Percentiles rank a stretch among this genome's conserved stretches.
These are phyloP conservation scores for Crotophaga sulcirostris DNA, from an alignment of 2,113 vertebrate species.

Conservation along the genomic window DNA sequence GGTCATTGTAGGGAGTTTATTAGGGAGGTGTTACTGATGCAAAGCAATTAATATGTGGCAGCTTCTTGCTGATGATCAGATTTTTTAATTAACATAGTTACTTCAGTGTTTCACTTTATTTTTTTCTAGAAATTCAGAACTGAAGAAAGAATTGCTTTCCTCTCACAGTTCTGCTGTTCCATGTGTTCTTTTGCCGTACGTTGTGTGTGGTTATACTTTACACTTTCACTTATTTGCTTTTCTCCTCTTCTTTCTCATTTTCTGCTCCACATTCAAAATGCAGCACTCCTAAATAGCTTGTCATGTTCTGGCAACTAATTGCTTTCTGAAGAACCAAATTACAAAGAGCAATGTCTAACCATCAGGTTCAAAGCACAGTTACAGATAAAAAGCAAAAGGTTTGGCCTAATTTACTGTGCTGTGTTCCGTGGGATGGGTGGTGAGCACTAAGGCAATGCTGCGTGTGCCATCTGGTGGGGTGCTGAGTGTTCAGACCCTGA, in stretches of 20 bases:
- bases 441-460: not conserved
- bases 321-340: not conserved
- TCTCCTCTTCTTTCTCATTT: not conserved
- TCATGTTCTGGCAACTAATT: not conserved
- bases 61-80: not conserved
- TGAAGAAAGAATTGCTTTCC: not conserved
- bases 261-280: not conserved
- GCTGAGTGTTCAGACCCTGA: not conserved
- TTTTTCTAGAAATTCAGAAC: not conserved
- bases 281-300: not conserved
- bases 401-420: not conserved
- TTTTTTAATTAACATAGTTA: not conserved
- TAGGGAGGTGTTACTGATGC: not conserved
- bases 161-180: not conserved
- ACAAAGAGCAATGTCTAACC: not conserved
- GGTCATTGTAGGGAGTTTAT: not conserved
- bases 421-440: not conserved
- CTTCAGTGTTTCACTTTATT: not conserved
- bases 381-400: not conserved
- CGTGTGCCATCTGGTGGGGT: not conserved
- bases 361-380: not conserved
- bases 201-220: not conserved
- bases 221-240: not conserved
- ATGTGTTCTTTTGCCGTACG: not conserved
- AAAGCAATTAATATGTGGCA: not conserved